Evolutionary conservation across 2,888 invertebrate species (phyloP).

Genomic region (Ethmia dodecea): DNA sequence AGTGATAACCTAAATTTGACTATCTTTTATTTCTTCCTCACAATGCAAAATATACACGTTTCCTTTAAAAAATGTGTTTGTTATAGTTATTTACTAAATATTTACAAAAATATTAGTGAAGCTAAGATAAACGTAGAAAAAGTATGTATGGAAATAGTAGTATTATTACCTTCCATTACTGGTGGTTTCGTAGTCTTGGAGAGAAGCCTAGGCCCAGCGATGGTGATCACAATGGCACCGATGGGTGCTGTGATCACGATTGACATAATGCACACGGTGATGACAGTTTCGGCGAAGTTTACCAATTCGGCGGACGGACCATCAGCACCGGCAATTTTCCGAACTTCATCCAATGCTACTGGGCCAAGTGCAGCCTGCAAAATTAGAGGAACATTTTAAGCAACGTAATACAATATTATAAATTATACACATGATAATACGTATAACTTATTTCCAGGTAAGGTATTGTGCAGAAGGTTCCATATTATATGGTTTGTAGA

Average conservation of each 20-base stretch:
- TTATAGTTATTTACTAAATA: no score
- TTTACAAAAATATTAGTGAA: no score
- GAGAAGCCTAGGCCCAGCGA: constrained; percentile 86
- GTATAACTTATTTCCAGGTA: no score
- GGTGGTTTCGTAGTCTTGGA: constrained; percentile 87
- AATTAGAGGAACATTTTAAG: neutral
- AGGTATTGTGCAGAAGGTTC: no score
- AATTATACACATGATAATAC: no score
- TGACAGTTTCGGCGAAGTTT: constrained; percentile 82
- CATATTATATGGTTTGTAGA: no score
- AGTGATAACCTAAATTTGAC: no score
- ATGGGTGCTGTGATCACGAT: constrained; percentile 91
- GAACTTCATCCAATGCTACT: constrained; percentile 83
- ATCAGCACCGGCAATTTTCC: constrained; percentile 42
- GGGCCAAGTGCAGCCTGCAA: constrained; percentile 88
- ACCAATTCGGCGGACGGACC: constrained; percentile 61
- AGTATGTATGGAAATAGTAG: neutral
- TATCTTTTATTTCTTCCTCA: no score
- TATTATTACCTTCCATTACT: constrained; percentile 77
- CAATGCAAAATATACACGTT: no score
- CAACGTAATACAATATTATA: no score
- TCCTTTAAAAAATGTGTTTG: no score
- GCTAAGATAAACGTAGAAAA: constrained; percentile 2
- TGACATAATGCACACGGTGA: constrained; percentile 88
- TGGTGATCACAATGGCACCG: constrained; percentile 88